Percentiles rank a stretch among this genome's conserved stretches.
Evolutionary conservation across 2,888 invertebrate species (phyloP).

Genomic region (Abscondita cerata): DNA sequence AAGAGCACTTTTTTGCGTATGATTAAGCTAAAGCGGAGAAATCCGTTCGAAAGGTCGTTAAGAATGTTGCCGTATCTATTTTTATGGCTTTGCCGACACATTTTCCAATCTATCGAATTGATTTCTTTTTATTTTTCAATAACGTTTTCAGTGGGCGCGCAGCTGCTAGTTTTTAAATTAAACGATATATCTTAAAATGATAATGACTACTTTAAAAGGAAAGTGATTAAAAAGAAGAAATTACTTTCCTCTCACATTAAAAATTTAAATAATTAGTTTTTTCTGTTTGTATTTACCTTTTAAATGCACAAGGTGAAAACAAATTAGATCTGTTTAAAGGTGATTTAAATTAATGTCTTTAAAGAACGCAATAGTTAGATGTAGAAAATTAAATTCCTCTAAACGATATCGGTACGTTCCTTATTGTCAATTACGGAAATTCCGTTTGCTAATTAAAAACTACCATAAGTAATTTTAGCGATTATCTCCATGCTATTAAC

Average conservation of each 20-base stretch:
- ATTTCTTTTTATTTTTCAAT: conserved; percentile 9
- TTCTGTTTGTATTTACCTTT: too few species aligned
- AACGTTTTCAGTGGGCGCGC: background rate
- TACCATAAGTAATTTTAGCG: too few species aligned
- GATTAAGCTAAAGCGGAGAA: background rate
- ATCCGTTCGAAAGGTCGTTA: background rate
- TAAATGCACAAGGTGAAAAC: background rate
- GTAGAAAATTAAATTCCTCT: conserved; percentile 4
- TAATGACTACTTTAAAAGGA: background rate
- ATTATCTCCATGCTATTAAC: too few species aligned
- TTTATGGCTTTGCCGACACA: conserved; percentile 5
- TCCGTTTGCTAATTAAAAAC: background rate
- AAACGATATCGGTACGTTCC: background rate
- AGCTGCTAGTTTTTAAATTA: conserved; percentile 2
- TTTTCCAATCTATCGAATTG: background rate
- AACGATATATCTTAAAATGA: conserved; percentile 9
- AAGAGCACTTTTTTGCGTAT: background rate
- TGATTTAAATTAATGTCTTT: conserved; percentile 2
- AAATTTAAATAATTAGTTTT: too few species aligned
- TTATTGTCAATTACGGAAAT: conserved; percentile 1
- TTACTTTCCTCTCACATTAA: too few species aligned
- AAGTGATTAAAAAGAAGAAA: too few species aligned
- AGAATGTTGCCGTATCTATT: background rate
- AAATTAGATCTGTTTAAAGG: background rate
- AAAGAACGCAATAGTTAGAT: conserved; percentile 2